Evolutionary conservation across 1,140 invertebrate species (phyloP), one percentile per base, ranked within the genome.

Genomic region (Cyrtorhinus lividipennis): DNA sequence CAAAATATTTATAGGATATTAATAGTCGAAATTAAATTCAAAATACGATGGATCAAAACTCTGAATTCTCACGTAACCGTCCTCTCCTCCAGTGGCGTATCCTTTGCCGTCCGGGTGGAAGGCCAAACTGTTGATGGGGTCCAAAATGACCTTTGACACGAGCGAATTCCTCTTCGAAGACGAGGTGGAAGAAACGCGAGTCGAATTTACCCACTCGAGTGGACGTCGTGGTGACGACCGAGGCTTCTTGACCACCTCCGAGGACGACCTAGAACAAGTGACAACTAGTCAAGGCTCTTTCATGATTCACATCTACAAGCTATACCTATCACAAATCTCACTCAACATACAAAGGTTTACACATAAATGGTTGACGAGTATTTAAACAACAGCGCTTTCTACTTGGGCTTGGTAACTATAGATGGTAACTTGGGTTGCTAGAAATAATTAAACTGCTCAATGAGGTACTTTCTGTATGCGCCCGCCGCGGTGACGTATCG

Each of bases 151-250:
- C 96, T 74, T 99, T 99, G 0, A 99, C 86, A 61, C 95, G 78
- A 0, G 87, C 96, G 76, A 99, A 99, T 76, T 99, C 97, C 76
- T 99, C 95, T 78, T 99, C 96, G 73, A 97, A 99, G n/a, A 99
- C 86, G 53, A 98, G 74, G 76, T 99, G 95, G 81, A 91, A 99
- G 75, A 99, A 96, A 56, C 95, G 80, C 2, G 96, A 93, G 74
- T 99, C 96, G 72, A 99, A 99, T 79, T 99, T 98, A 24, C 96
- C 97, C 62, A 91, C 83, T 68, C 90, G 82, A 0, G 94, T 85
- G 0, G 92, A 95, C 0, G 95, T 98, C 3, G 93, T 98, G 30
- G 97, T 99, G 59, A 99, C 97, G 72, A 96, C 92, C 89, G 95
- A 97, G 64, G 95, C 95, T 76, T 98, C 95, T 78, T 99, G 95